Conservation (phyloP, 2,113 vertebrate genomes). For the Dolichotis patagonum region DNA sequence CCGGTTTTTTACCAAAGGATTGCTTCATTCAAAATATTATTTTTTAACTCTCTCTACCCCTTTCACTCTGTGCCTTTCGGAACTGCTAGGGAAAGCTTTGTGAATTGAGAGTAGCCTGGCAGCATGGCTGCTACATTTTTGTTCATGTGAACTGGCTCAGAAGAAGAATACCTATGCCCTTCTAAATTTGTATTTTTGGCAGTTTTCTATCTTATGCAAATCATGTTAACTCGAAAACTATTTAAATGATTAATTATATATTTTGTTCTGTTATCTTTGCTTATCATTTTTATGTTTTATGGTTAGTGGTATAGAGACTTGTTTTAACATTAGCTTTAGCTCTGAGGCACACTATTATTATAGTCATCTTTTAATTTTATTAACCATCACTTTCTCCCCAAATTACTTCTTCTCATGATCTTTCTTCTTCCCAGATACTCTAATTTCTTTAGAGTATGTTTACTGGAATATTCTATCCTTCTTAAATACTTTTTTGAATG, state of each 20-base stretch:
- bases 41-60: slow-evolving; percentile 1
- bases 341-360: neutral
- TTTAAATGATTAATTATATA: neutral
- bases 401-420: neutral
- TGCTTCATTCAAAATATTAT: slow-evolving; percentile 45
- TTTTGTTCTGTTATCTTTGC: neutral
- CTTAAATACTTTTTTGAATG: neutral
- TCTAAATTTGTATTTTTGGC: neutral
- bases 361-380: neutral
- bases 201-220: slow-evolving; percentile 4
- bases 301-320: neutral
- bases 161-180: neutral
- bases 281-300: neutral
- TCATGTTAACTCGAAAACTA: neutral
- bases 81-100: slow-evolving; percentile 31
- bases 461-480: neutral
- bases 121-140: neutral
- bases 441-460: neutral
- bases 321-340: neutral
- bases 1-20: slow-evolving; percentile 44
- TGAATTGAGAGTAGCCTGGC: neutral
- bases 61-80: slow-evolving; percentile 26
- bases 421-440: neutral
- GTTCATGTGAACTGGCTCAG: neutral
- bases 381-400: neutral